phyloP scores from a whole-genome alignment of 2,113 vertebrate species.

The Platycercus adscitus region DNA sequence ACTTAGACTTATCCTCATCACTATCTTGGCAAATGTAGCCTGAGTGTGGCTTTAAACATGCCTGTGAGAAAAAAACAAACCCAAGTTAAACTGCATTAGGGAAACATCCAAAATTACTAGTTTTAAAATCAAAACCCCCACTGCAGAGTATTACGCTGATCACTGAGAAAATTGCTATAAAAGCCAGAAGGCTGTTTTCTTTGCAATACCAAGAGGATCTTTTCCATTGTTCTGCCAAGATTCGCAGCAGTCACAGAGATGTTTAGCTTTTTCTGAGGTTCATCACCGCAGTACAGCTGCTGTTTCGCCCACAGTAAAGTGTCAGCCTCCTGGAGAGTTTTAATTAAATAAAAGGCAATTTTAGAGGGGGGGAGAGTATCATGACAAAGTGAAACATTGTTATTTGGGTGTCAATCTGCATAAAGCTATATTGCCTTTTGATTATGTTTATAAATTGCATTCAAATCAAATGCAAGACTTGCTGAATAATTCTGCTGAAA shows the following conservation, averaged over 20 bases:
- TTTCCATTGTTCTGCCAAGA: conserved; percentile 14
- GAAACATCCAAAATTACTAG: conserved; percentile 22
- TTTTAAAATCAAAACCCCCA: conserved; percentile 16
- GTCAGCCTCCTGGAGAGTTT: conserved; percentile 47
- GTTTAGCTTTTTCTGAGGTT: conserved; percentile 20
- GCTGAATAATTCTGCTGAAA: background rate
- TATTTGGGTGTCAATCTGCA: background rate
- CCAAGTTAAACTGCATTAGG: background rate
- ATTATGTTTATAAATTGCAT: background rate
- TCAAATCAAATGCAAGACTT: background rate
- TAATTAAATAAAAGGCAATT: conserved; percentile 69
- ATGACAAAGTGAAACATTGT: background rate
- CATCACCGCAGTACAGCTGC: conserved; percentile 25
- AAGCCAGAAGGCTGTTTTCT: conserved; percentile 32
- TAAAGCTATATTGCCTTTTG: background rate
- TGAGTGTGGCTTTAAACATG: background rate
- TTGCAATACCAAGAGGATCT: conserved; percentile 18
- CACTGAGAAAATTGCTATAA: conserved; percentile 25
- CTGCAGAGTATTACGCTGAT: conserved; percentile 6
- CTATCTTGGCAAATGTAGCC: background rate
- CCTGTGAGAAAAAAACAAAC: background rate
- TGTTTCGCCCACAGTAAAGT: conserved; percentile 6
- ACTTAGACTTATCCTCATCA: background rate
- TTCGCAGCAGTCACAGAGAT: background rate
- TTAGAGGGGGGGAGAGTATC: background rate